These are phyloP conservation scores for Poecilia latipinna DNA, from an alignment of 2,113 vertebrate species.

Conservation along the genomic window DNA sequence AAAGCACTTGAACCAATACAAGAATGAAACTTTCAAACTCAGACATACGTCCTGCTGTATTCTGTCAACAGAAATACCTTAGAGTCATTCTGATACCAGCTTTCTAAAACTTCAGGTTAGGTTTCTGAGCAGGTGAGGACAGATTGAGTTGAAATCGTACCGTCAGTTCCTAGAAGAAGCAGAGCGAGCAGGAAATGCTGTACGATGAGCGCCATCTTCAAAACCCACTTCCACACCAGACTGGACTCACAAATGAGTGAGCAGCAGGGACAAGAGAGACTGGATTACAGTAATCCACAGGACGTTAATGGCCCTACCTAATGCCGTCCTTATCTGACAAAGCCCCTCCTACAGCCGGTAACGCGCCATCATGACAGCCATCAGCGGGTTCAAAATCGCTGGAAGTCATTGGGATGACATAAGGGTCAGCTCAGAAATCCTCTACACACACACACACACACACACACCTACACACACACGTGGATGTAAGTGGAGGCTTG, in stretches of 20 bases:
- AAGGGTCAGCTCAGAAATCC: constrained; percentile 37
- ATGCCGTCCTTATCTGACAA: constrained; percentile 73
- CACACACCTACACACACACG: background rate
- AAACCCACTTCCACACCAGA: constrained; percentile 50
- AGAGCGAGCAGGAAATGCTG: constrained; percentile 80
- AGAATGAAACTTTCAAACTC: background rate
- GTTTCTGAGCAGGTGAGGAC: background rate
- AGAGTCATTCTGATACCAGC: background rate
- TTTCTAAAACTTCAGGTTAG: background rate
- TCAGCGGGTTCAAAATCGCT: constrained; percentile 8
- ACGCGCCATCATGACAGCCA: constrained; percentile 27
- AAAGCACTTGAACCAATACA: constrained; percentile 2
- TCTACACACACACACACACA: constrained; percentile 3
- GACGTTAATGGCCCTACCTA: constrained; percentile 74
- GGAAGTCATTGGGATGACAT: constrained; percentile 14
- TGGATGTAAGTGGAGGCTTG: background rate
- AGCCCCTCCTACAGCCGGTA: constrained; percentile 74
- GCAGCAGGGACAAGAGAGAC: constrained; percentile 53
- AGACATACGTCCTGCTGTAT: background rate
- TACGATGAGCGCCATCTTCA: constrained; percentile 80
- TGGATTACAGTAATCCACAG: constrained; percentile 81
- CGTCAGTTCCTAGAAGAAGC: constrained; percentile 87
- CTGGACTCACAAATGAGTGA: constrained; percentile 44
- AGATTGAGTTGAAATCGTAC: constrained; percentile 74
- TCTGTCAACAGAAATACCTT: background rate